Conservation (phyloP, 2,113 vertebrate genomes). For the Salvator merianae region DNA sequence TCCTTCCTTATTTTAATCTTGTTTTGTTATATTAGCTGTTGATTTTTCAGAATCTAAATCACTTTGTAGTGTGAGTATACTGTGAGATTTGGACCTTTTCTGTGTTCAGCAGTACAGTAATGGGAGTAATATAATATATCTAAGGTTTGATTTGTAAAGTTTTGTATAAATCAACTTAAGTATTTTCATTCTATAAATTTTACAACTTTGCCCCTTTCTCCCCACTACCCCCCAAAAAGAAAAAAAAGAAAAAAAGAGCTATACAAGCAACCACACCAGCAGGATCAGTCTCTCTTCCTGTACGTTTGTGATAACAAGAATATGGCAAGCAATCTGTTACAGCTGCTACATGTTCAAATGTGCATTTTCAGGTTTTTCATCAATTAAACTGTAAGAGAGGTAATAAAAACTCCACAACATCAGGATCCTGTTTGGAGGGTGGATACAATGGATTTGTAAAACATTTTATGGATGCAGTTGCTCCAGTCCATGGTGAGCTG, state of each 20-base stretch:
- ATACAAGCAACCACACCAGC: conserved; percentile 8
- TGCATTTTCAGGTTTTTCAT: background rate
- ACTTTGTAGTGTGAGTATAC: background rate
- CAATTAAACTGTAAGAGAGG: background rate
- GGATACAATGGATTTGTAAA: too few relatives aligned
- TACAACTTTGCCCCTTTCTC: background rate
- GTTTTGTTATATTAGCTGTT: too few relatives aligned
- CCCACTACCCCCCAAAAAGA: too few relatives aligned
- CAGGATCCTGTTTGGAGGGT: too few relatives aligned
- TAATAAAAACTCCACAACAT: background rate
- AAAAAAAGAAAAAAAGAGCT: background rate
- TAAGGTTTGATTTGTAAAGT: background rate
- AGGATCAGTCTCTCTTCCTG: conserved; percentile 2
- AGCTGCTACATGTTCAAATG: conserved; percentile 10
- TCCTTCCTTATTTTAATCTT: too few relatives aligned
- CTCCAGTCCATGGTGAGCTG: too few relatives aligned
- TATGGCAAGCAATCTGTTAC: conserved; percentile 15
- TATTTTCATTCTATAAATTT: background rate
- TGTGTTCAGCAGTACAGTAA: too few relatives aligned
- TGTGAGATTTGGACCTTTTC: too few relatives aligned
- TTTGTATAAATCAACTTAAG: background rate
- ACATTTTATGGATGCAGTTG: too few relatives aligned
- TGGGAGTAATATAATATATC: background rate
- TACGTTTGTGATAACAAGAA: conserved; percentile 6
- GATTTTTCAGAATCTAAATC: background rate